Conservation (phyloP, 2,797 vertebrate species). For the Dromococcyx pavoninus region DNA sequence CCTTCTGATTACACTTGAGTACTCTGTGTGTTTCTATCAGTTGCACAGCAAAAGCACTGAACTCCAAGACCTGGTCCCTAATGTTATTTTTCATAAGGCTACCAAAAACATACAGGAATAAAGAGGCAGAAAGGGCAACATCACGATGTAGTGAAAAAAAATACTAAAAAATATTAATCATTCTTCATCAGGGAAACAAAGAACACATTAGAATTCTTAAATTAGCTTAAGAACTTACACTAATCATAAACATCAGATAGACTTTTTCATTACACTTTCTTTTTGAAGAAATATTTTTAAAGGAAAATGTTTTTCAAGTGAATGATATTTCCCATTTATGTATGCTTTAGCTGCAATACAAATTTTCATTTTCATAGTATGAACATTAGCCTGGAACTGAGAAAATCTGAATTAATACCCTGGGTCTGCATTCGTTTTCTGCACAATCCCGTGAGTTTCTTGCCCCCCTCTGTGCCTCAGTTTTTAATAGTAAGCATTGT, state of each 20-base stretch:
- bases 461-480: neutral
- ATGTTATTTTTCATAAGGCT: neutral
- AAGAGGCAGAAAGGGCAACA: neutral
- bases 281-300: neutral
- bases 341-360: accelerated
- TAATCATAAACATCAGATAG: neutral
- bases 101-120: neutral
- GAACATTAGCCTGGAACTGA: neutral
- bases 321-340: neutral
- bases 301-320: neutral
- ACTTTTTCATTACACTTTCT: neutral
- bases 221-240: neutral
- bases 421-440: neutral
- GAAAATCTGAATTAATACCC: neutral
- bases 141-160: neutral
- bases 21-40: neutral
- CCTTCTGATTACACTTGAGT: neutral
- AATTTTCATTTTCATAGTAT: neutral
- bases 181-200: neutral
- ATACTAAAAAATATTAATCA: neutral
- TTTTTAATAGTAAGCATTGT: neutral
- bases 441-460: neutral
- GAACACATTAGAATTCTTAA: neutral
- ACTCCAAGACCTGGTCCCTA: neutral
- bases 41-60: neutral